A percentile compares a stretch with the other conserved stretches of the same genome.
Evolutionary conservation across 2,797 vertebrate species (phyloP).

Genomic region (Tinamus major): DNA sequence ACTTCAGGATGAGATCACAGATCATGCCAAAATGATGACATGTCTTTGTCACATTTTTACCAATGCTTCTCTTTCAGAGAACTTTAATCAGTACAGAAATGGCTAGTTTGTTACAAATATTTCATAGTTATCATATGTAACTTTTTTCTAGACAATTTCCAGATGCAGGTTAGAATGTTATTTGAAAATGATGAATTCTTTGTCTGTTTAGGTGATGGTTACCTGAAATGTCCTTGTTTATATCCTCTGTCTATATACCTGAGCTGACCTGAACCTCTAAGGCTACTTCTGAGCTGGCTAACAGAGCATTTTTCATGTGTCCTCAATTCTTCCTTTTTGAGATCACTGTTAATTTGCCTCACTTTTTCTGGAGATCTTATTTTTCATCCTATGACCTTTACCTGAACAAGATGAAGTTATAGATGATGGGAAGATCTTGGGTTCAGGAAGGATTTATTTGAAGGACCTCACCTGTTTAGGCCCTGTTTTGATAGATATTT

Average conservation of each 20-base stretch:
- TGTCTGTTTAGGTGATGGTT: not conserved
- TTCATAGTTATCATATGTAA: not conserved
- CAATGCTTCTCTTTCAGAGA: conserved; percentile 1
- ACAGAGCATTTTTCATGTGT: not conserved
- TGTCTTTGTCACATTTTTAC: conserved; percentile 7
- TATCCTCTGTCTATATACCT: not conserved
- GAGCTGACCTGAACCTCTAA: not conserved
- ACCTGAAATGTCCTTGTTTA: not conserved
- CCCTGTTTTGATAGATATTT: not conserved
- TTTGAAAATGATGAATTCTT: not conserved
- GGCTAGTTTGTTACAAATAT: not conserved
- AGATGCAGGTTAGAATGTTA: not conserved
- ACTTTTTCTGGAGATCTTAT: not conserved
- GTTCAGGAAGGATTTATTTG: not conserved
- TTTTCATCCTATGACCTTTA: not conserved
- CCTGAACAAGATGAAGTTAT: not conserved
- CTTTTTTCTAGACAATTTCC: not conserved
- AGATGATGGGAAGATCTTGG: not conserved
- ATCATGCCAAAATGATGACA: not conserved
- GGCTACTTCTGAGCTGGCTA: not conserved
- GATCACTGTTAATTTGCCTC: not conserved
- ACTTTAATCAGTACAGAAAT: not conserved
- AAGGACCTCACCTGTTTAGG: not conserved
- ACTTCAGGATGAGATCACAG: not conserved
- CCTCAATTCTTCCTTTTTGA: not conserved